Percentiles rank a stretch among this genome's conserved stretches.
These are phyloP conservation scores for Bombus breviceps DNA, from an alignment of 1,140 invertebrate species.

Conservation along the genomic window DNA sequence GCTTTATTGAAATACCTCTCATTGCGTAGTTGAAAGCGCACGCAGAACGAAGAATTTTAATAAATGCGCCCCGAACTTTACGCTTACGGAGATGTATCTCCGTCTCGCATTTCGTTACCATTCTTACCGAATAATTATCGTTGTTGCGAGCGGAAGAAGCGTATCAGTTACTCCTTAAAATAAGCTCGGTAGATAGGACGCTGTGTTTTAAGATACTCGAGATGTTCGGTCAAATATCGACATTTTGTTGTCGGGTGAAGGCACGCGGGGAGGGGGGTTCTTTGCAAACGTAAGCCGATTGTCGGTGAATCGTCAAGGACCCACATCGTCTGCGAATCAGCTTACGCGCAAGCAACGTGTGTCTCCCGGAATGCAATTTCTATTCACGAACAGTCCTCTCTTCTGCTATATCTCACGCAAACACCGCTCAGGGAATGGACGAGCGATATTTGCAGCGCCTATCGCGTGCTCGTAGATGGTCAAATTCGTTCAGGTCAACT, in stretches of 20 bases:
- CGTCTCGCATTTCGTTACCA: not conserved
- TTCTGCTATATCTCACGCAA: slow-evolving; percentile 41
- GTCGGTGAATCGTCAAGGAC: slow-evolving; percentile 61
- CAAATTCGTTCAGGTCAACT: slow-evolving; percentile 46
- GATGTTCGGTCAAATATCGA: slow-evolving; percentile 41
- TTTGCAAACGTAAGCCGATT: slow-evolving; percentile 62
- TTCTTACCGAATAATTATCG: not conserved
- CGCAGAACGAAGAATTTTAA: not conserved
- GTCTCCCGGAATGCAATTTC: slow-evolving; percentile 12
- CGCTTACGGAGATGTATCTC: not conserved
- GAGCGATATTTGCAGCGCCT: slow-evolving; percentile 58
- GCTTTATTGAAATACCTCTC: not conserved
- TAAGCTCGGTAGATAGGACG: not conserved
- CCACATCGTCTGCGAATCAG: slow-evolving; percentile 66
- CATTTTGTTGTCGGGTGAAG: slow-evolving; percentile 51
- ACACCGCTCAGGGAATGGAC: slow-evolving; percentile 62
- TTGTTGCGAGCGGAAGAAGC: not conserved
- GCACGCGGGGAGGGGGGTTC: slow-evolving; percentile 49
- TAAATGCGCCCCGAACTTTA: not conserved
- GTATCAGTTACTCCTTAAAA: not conserved
- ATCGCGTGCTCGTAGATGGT: slow-evolving; percentile 29
- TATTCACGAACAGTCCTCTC: slow-evolving; percentile 20
- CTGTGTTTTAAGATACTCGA: slow-evolving; percentile 8
- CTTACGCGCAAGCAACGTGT: slow-evolving; percentile 49
- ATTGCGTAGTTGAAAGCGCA: not conserved